Conservation (phyloP, 1,140 invertebrate species). For the Acromyrmex heyeri region DNA sequence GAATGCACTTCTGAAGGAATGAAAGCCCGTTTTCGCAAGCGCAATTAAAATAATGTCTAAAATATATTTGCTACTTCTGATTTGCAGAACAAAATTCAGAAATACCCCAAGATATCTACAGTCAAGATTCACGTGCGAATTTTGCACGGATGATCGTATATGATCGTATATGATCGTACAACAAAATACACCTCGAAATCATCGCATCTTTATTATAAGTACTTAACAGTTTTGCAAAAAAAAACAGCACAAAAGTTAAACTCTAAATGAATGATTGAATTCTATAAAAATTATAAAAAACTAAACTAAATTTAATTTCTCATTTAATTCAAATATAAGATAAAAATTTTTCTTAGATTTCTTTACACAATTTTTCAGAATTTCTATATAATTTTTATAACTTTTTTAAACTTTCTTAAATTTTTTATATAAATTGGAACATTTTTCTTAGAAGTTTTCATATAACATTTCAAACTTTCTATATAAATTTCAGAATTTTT, state of each 20-base stretch:
- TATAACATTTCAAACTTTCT: neutral
- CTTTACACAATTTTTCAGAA: no score
- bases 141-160: neutral
- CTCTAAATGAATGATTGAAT: neutral
- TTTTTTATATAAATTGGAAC: no score
- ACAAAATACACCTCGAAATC: conserved; percentile 10
- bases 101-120: neutral
- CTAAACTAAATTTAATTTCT: no score
- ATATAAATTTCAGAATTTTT: neutral
- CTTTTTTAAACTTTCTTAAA: no score
- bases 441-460: neutral
- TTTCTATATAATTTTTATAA: no score
- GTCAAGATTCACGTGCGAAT: neutral
- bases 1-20: no score
- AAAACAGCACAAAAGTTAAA: neutral
- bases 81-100: conserved; percentile 1
- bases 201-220: neutral
- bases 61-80: neutral
- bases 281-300: no score
- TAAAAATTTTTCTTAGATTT: no score
- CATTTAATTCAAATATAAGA: no score
- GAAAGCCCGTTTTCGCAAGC: neutral
- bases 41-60: neutral
- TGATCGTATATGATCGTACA: neutral
- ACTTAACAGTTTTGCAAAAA: neutral